Conservation (phyloP, 2,113 vertebrate genomes). For the Asarcornis scutulata region DNA sequence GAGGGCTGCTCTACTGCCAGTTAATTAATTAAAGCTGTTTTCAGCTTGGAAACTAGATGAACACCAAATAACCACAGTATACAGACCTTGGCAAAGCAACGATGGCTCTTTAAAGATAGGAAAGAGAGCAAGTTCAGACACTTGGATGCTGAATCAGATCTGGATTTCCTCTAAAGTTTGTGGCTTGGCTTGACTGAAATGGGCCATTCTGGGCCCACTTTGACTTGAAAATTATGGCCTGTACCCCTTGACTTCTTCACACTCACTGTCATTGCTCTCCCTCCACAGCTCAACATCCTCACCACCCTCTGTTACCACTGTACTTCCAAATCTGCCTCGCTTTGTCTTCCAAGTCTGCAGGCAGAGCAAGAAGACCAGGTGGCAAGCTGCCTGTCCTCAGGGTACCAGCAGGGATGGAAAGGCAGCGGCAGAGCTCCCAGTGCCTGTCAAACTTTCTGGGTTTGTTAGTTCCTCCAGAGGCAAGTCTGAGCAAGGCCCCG, state of each 20-base stretch:
- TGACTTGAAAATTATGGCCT: not conserved
- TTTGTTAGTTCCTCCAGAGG: not conserved
- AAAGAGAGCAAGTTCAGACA: constrained; percentile 11
- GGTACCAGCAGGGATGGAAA: fast-evolving
- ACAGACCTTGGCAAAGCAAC: not conserved
- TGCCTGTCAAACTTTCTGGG: not conserved
- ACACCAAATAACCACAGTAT: constrained; percentile 6
- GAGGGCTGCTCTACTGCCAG: not conserved
- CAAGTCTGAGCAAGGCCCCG: constrained; percentile 26
- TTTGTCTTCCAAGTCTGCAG: not conserved
- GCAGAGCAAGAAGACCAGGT: not conserved
- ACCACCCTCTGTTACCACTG: not conserved
- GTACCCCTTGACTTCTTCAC: not conserved
- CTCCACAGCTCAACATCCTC: not conserved
- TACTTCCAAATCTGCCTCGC: not conserved
- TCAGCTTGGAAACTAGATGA: not conserved
- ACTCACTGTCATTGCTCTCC: not conserved
- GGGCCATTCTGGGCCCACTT: not conserved
- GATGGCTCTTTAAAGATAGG: not conserved
- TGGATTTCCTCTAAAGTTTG: constrained; percentile 1
- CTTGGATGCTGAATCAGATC: not conserved
- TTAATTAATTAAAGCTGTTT: not conserved
- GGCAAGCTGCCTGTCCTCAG: not conserved
- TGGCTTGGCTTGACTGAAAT: not conserved
- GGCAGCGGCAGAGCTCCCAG: not conserved